A percentile compares a stretch with the other conserved stretches of the same genome.
Evolutionary conservation across 2,113 vertebrate genomes (phyloP).

Genomic region (Felis chaus): DNA sequence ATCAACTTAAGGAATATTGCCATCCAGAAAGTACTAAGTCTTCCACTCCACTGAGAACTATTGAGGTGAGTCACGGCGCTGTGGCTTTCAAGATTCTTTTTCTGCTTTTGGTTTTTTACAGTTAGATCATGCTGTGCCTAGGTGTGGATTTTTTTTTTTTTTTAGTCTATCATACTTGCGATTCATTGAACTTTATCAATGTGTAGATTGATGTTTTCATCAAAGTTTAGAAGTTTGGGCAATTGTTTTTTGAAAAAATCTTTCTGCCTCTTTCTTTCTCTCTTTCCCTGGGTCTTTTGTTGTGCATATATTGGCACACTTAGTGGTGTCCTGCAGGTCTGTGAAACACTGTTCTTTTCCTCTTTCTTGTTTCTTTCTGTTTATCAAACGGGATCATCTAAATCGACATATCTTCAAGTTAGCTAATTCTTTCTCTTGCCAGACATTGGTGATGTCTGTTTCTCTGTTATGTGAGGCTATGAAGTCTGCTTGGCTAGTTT

Average conservation of each 20-base stretch:
- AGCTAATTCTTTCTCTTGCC: background rate
- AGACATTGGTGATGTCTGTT: no score
- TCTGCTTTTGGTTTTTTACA: background rate
- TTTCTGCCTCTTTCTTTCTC: background rate
- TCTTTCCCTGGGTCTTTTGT: background rate
- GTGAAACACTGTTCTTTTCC: background rate
- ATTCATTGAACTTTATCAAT: background rate
- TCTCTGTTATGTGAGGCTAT: background rate
- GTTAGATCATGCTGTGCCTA: background rate
- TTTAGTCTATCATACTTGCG: background rate
- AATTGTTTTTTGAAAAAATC: background rate
- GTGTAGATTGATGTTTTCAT: background rate
- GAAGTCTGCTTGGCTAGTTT: background rate
- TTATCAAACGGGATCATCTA: background rate
- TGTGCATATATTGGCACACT: background rate
- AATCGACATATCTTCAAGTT: background rate
- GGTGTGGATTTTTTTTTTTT: background rate
- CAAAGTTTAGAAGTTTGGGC: background rate
- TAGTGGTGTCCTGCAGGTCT: background rate
- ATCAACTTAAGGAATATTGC: background rate
- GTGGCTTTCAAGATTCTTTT: background rate
- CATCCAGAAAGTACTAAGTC: background rate
- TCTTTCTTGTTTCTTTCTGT: background rate
- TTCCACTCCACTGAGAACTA: background rate
- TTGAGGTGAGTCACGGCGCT: background rate